These are phyloP conservation scores for Pristionchus japonicus DNA, from an alignment of 2,888 invertebrate species.

Conservation along the genomic window DNA sequence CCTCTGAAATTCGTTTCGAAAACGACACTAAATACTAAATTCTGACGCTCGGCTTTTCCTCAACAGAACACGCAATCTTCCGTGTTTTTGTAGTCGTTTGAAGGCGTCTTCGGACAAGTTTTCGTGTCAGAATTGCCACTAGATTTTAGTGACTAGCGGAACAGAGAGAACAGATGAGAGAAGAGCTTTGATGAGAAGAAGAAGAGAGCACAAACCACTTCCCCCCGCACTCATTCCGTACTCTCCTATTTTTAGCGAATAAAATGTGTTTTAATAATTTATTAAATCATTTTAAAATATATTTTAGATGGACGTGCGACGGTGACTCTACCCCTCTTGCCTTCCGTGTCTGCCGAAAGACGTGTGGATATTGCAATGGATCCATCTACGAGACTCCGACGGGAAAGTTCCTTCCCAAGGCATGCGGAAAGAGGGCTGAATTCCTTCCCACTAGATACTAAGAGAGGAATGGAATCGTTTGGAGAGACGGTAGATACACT, in stretches of 20 bases:
- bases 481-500: background rate
- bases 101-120: background rate
- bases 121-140: constrained; percentile 25
- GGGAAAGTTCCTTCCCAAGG: constrained; percentile 29
- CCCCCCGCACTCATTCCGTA: background rate
- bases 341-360: constrained; percentile 69
- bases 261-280: background rate
- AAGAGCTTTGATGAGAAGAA: background rate
- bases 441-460: background rate
- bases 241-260: background rate
- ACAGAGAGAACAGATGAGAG: background rate
- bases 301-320: constrained; percentile 65
- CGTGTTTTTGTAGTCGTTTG: background rate
- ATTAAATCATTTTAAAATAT: background rate
- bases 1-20: no score
- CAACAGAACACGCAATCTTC: background rate
- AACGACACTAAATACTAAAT: background rate
- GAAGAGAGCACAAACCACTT: constrained; percentile 4
- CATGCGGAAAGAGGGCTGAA: constrained; percentile 29
- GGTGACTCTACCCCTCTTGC: constrained; percentile 67
- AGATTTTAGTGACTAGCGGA: constrained; percentile 19
- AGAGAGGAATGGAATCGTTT: background rate
- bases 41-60: background rate
- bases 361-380: constrained; percentile 68
- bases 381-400: constrained; percentile 58